Conservation (phyloP, 1,140 invertebrate genomes). For the Micrasema longulum region DNA sequence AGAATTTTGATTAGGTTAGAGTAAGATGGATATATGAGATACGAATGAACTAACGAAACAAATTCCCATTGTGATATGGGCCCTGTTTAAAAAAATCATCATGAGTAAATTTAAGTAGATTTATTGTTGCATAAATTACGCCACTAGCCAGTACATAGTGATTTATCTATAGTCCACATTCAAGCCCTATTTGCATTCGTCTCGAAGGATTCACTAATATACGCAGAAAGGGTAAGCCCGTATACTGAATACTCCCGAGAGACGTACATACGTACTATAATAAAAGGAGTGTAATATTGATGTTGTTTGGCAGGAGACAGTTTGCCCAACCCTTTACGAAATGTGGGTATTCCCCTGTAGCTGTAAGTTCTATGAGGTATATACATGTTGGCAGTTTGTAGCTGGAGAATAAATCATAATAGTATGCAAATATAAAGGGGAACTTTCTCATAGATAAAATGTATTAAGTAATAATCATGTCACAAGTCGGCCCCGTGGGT, state of each 20-base stretch:
- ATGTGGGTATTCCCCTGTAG: background rate
- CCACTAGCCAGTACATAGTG: too few relatives aligned
- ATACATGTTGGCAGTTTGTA: background rate
- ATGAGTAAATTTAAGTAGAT: too few relatives aligned
- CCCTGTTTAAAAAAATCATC: too few relatives aligned
- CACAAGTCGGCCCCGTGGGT: too few relatives aligned
- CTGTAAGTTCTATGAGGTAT: background rate
- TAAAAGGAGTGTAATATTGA: conserved; percentile 30
- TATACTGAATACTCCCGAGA: conserved; percentile 28
- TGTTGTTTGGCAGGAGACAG: conserved; percentile 5
- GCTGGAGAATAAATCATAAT: conserved; percentile 18
- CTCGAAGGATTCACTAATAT: conserved; percentile 31
- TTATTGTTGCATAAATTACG: too few relatives aligned
- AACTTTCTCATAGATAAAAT: too few relatives aligned
- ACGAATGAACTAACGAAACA: too few relatives aligned
- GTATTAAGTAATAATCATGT: too few relatives aligned
- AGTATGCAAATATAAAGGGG: conserved; percentile 13
- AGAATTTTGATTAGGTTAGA: too few relatives aligned
- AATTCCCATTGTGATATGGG: too few relatives aligned
- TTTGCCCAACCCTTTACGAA: background rate
- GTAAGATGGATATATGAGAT: too few relatives aligned
- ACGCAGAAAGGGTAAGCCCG: conserved; percentile 28
- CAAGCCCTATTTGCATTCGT: conserved; percentile 42
- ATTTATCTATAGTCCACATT: too few relatives aligned
- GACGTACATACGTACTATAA: conserved; percentile 9